Evolutionary conservation across 2,888 invertebrate species (phyloP).

Genomic region (Cotesia congregata): DNA sequence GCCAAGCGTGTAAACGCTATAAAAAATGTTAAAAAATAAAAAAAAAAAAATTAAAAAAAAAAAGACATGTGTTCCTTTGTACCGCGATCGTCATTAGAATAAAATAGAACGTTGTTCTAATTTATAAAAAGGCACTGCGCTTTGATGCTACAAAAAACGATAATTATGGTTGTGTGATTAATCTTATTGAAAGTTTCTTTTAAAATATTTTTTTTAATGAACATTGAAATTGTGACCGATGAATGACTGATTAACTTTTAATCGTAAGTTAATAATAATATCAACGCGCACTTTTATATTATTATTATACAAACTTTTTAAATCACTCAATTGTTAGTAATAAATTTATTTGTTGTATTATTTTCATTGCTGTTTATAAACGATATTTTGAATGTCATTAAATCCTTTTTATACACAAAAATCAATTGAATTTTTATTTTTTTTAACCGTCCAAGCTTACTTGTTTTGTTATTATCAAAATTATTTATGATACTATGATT

Average conservation of each 20-base stretch:
- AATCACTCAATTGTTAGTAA: not conserved
- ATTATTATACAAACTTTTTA: not conserved
- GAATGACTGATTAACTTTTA: not conserved
- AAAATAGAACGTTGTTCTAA: not conserved
- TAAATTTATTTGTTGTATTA: not conserved
- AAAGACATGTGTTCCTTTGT: not conserved
- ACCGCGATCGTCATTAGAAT: conserved; percentile 1
- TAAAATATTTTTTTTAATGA: not conserved
- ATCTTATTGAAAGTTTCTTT: not conserved
- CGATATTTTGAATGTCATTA: not conserved
- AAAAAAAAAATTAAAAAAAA: conserved; percentile 23
- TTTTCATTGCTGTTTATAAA: not conserved
- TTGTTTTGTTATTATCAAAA: conserved; percentile 1
- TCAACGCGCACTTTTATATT: not conserved
- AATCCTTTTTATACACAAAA: not conserved
- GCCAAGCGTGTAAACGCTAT: conserved; percentile 17
- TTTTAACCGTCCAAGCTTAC: not conserved
- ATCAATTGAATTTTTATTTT: not conserved
- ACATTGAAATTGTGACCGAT: not conserved
- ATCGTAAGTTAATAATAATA: not conserved
- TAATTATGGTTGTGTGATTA: not conserved
- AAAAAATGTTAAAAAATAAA: conserved; percentile 23
- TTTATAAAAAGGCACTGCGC: not conserved
- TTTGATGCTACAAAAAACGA: not conserved
- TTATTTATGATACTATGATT: too few species aligned